Evolutionary conservation across 1,140 invertebrate species (phyloP).

Genomic region (Notospermus geniculatus): DNA sequence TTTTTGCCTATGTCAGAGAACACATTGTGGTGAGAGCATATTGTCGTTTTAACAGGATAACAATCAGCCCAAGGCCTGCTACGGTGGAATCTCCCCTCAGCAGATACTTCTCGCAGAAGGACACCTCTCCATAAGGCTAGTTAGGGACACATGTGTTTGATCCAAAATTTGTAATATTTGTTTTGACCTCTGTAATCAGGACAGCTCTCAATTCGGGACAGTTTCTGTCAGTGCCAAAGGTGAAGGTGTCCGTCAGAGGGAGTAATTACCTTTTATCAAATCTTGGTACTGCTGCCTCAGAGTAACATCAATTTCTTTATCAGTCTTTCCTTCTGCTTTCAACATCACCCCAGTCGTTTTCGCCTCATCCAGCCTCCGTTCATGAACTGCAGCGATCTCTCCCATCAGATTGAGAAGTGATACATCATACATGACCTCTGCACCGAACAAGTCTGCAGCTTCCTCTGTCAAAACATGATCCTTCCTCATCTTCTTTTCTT

Average conservation of each 20-base stretch:
- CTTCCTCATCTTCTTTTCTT: slow-evolving; percentile 28
- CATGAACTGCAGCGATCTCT: slow-evolving; percentile 22
- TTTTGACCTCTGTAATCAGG: too few relatives aligned
- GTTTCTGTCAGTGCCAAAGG: too few relatives aligned
- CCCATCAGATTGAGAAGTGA: slow-evolving; percentile 31
- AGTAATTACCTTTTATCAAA: slow-evolving; percentile 26
- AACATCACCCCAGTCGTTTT: slow-evolving; percentile 21
- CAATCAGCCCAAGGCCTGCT: too few relatives aligned
- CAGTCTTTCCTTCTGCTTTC: slow-evolving; percentile 27
- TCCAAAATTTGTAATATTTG: too few relatives aligned
- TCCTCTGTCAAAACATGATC: slow-evolving; percentile 3
- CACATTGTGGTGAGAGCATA: too few relatives aligned
- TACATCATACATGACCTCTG: slow-evolving; percentile 9
- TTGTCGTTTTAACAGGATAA: too few relatives aligned
- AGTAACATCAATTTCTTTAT: slow-evolving; percentile 26
- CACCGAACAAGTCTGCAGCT: slow-evolving; percentile 7
- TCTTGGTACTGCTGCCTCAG: slow-evolving; percentile 29
- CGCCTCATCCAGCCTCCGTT: slow-evolving; percentile 4
- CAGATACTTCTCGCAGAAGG: too few relatives aligned
- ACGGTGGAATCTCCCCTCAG: too few relatives aligned
- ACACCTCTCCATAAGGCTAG: too few relatives aligned
- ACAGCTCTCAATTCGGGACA: too few relatives aligned
- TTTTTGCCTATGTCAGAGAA: slow-evolving; percentile 5
- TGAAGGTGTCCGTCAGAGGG: too few relatives aligned
- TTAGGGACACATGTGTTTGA: too few relatives aligned